Conservation (phyloP, 2,113 vertebrate genomes). For the Gadus chalcogrammus region DNA sequence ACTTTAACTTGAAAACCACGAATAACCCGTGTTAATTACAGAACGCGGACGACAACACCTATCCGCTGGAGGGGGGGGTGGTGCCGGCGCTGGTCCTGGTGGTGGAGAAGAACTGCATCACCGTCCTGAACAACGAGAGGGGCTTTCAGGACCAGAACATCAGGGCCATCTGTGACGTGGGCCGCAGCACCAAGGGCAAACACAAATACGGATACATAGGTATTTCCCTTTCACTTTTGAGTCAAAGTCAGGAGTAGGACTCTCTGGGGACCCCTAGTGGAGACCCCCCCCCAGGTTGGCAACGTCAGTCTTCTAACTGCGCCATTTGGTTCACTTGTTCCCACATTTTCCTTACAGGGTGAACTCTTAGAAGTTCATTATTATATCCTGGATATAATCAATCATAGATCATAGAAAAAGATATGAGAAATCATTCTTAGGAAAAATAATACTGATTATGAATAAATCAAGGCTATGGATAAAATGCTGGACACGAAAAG, state of each 20-base stretch:
- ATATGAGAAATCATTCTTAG: no score
- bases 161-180: slow-evolving; percentile 75
- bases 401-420: no score
- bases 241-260: neutral
- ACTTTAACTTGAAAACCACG: no score
- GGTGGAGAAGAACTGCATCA: slow-evolving; percentile 70
- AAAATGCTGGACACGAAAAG: no score
- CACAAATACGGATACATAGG: slow-evolving; percentile 78
- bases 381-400: no score
- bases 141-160: slow-evolving; percentile 76
- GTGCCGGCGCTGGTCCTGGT: slow-evolving; percentile 72
- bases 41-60: slow-evolving; percentile 79
- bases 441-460: no score
- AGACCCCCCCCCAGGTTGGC: no score
- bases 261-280: neutral
- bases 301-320: no score
- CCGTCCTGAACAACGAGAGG: slow-evolving; percentile 73
- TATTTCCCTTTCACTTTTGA: slow-evolving; percentile 18
- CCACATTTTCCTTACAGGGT: no score
- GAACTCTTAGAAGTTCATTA: no score
- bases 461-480: no score
- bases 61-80: slow-evolving; percentile 27
- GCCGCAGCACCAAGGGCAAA: slow-evolving; percentile 79
- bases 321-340: no score
- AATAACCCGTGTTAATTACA: slow-evolving; percentile 24